These are phyloP conservation scores for Calliphora vomitoria DNA, from an alignment of 2,888 invertebrate genomes.

Conservation along the genomic window DNA sequence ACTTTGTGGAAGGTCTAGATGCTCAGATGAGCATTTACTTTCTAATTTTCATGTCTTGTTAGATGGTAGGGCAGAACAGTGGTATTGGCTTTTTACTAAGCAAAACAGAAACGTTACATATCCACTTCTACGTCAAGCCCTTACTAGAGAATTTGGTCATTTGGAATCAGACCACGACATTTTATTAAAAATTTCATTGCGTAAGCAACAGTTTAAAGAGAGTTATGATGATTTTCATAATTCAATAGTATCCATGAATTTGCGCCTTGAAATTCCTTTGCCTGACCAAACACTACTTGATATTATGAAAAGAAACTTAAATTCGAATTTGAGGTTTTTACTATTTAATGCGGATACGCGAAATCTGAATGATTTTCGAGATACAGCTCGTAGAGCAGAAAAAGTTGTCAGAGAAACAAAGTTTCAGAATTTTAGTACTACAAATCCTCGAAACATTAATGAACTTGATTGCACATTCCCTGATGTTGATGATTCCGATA, in stretches of 20 bases:
- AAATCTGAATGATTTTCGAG: too few species aligned
- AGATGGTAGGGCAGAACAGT: background rate
- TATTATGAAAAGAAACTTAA: slow-evolving; percentile 18
- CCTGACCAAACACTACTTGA: background rate
- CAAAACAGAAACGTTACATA: background rate
- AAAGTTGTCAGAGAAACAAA: too few species aligned
- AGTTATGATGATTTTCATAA: background rate
- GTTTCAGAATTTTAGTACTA: too few species aligned
- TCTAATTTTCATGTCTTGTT: slow-evolving; percentile 1
- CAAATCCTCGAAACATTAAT: too few species aligned
- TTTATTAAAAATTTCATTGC: slow-evolving; percentile 9
- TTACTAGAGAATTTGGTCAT: slow-evolving; percentile 2
- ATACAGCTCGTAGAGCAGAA: too few species aligned
- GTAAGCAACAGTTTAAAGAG: slow-evolving; percentile 20
- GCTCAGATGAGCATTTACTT: background rate
- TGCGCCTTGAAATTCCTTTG: background rate
- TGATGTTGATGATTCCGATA: too few species aligned
- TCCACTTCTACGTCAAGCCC: background rate
- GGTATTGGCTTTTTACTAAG: slow-evolving; percentile 14
- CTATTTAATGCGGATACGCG: background rate
- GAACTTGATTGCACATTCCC: too few species aligned
- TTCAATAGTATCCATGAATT: slow-evolving; percentile 4
- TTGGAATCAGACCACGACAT: slow-evolving; percentile 30
- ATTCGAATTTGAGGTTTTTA: slow-evolving; percentile 10
- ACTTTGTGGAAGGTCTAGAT: background rate